Conservation (phyloP, 2,888 invertebrate species). For the Petrophora chlorosata region DNA sequence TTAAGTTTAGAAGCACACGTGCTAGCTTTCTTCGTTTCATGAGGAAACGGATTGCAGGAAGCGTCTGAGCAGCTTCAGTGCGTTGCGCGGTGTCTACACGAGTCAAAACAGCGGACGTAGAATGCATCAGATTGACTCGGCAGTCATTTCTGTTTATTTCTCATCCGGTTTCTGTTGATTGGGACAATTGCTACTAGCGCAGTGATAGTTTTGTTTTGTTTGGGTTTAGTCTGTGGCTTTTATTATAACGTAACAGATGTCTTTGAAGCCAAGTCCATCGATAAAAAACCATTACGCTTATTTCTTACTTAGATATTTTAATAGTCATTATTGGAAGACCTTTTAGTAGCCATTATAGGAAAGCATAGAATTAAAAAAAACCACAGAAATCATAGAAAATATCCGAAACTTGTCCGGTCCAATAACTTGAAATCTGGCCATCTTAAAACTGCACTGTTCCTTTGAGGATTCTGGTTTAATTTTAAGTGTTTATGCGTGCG, state of each 20-base stretch:
- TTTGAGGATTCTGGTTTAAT: slow-evolving; percentile 70
- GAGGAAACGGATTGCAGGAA: slow-evolving; percentile 65
- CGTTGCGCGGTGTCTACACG: slow-evolving; percentile 45
- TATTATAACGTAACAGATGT: no score
- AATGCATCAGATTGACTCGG: slow-evolving; percentile 21
- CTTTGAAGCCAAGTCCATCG: no score
- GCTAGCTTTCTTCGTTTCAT: slow-evolving; percentile 73
- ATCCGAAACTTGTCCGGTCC: no score
- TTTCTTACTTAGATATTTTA: no score
- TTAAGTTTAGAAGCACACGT: slow-evolving; percentile 59
- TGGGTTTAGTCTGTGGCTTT: background rate
- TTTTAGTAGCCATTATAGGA: no score
- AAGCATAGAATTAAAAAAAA: no score
- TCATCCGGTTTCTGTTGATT: slow-evolving; percentile 35
- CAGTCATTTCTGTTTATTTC: slow-evolving; percentile 28
- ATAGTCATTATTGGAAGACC: no score
- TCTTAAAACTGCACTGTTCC: no score
- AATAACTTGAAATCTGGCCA: no score
- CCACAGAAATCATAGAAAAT: no score
- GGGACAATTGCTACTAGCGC: slow-evolving; percentile 26
- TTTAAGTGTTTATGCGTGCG: slow-evolving; percentile 58
- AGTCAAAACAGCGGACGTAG: slow-evolving; percentile 46
- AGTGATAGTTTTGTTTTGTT: slow-evolving; percentile 22
- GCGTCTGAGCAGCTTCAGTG: slow-evolving; percentile 33
- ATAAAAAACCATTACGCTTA: no score